Evolutionary conservation across 1,140 invertebrate genomes (phyloP).

Genomic region (Paralvinella palmiformis): DNA sequence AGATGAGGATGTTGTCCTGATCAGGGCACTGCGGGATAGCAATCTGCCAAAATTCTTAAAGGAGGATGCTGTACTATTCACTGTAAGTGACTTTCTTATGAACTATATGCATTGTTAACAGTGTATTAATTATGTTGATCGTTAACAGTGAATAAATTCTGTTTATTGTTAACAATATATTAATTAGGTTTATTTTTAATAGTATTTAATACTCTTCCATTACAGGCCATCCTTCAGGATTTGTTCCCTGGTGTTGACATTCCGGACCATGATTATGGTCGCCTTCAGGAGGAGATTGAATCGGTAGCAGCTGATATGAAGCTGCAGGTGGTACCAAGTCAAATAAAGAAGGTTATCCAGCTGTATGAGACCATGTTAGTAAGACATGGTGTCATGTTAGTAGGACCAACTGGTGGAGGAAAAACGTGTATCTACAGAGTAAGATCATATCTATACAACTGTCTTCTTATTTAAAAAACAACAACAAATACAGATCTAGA

Average conservation of each 20-base stretch:
- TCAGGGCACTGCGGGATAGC: conserved; percentile 48
- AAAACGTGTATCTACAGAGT: conserved; percentile 53
- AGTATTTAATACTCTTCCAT: conserved; percentile 4
- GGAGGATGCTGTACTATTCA: conserved; percentile 49
- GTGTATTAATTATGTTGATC: not conserved
- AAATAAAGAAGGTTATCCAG: conserved; percentile 51
- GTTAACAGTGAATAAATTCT: not conserved
- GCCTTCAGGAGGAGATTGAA: conserved; percentile 44
- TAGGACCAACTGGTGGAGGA: conserved; percentile 51
- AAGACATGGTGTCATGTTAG: conserved; percentile 51
- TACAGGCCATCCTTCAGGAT: conserved; percentile 51
- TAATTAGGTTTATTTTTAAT: not conserved
- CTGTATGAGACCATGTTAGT: conserved; percentile 52
- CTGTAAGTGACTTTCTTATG: conserved; percentile 30
- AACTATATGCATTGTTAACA: not conserved
- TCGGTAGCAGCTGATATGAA: conserved; percentile 27
- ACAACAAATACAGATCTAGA: too few relatives aligned
- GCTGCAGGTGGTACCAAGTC: conserved; percentile 37
- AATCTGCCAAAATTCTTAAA: conserved; percentile 52
- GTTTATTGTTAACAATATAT: conserved; percentile 1
- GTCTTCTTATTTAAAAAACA: too few relatives aligned
- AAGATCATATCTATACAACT: too few relatives aligned
- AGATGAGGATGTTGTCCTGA: conserved; percentile 49
- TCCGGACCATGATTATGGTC: conserved; percentile 50
- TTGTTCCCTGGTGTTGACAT: conserved; percentile 51